Conservation (phyloP, 1,140 invertebrate genomes). For the Heliconius hermathena region DNA sequence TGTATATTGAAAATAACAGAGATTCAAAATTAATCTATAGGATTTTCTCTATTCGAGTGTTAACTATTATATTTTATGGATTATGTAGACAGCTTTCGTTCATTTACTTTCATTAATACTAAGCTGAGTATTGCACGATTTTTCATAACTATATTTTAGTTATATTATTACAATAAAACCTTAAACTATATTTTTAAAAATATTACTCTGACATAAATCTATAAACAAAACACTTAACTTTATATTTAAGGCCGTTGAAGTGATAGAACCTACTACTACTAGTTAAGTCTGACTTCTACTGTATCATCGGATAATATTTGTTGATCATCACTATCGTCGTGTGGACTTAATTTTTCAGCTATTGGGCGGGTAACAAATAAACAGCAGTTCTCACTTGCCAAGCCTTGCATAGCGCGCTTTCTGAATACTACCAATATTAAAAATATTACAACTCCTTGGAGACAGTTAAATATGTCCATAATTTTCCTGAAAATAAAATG, state of each 20-base stretch:
- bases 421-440: slow-evolving; percentile 83
- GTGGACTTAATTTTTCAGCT: slow-evolving; percentile 80
- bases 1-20: background rate
- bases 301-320: slow-evolving; percentile 70
- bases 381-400: slow-evolving; percentile 72
- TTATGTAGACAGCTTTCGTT: background rate
- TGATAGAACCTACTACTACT: slow-evolving; percentile 29
- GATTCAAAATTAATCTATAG: background rate
- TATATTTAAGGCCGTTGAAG: background rate
- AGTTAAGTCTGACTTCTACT: slow-evolving; percentile 69
- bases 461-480: slow-evolving; percentile 84
- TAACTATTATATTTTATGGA: background rate
- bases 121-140: slow-evolving; percentile 26
- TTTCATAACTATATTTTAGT: background rate
- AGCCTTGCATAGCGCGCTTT: slow-evolving; percentile 82
- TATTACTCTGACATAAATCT: background rate
- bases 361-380: slow-evolving; percentile 65
- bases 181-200: background rate
- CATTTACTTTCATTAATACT: background rate
- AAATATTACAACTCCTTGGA: slow-evolving; percentile 87
- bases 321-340: slow-evolving; percentile 81
- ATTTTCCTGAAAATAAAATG: slow-evolving; percentile 84
- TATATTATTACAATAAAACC: no score
- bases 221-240: background rate
- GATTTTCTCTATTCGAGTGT: background rate